Evolutionary conservation across 2,113 vertebrate genomes (phyloP).

Genomic region (Pachycephala philippinensis): DNA sequence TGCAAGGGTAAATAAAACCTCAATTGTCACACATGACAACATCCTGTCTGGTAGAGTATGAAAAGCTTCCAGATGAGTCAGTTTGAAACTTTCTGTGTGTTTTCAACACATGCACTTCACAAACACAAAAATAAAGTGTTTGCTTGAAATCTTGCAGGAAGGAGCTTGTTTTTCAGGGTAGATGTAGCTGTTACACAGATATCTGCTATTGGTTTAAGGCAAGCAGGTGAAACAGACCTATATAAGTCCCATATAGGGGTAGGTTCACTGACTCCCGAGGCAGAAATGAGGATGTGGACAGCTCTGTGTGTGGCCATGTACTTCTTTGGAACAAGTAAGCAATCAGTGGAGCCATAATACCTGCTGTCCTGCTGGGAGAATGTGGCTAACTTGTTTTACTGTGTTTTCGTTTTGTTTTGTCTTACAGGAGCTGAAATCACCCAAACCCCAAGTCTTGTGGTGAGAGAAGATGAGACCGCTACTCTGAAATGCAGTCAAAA

Average conservation of each 20-base stretch:
- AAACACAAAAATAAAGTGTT: background rate
- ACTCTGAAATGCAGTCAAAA: constrained; percentile 36
- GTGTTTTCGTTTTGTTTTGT: background rate
- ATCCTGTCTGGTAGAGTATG: background rate
- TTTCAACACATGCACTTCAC: background rate
- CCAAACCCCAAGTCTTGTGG: background rate
- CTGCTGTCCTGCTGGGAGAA: background rate
- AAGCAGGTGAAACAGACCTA: background rate
- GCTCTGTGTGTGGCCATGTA: background rate
- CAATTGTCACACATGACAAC: background rate
- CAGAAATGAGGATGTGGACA: background rate
- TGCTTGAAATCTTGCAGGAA: background rate
- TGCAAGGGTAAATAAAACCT: background rate
- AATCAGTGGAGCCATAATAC: background rate
- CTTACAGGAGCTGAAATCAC: background rate
- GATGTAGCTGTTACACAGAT: background rate
- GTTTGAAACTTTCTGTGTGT: background rate
- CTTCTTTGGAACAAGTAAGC: constrained; percentile 49
- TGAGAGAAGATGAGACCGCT: background rate
- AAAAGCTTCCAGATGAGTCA: background rate
- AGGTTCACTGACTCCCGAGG: background rate
- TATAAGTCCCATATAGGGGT: background rate
- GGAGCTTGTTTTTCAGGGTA: background rate
- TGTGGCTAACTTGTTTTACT: background rate
- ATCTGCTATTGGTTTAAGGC: background rate